Conservation (phyloP, 2,113 vertebrate genomes). For the Murina feae region DNA sequence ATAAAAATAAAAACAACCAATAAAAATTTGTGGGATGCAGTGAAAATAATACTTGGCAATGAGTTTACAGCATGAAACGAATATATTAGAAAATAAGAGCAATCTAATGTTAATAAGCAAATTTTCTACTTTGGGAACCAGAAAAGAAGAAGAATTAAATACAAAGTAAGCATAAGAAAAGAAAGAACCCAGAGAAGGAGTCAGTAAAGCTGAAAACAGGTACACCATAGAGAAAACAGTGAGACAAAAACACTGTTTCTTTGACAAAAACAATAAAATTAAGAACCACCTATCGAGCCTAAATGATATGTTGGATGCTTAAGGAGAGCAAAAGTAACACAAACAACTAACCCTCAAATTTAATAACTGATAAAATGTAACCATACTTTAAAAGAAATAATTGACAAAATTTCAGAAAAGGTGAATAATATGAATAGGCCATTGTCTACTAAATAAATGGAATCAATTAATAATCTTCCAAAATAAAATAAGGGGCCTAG, state of each 20-base stretch:
- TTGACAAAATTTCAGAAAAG: background rate
- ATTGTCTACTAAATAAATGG: background rate
- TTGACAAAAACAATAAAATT: background rate
- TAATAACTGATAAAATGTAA: background rate
- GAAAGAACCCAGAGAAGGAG: background rate
- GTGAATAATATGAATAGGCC: background rate
- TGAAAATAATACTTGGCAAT: background rate
- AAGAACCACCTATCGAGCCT: background rate
- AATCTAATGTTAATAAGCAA: background rate
- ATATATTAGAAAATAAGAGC: background rate
- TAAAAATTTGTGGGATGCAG: background rate
- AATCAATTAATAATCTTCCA: background rate
- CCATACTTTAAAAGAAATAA: background rate
- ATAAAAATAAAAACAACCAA: too few relatives aligned
- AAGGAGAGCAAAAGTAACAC: background rate
- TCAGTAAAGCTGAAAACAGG: background rate
- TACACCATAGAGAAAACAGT: background rate
- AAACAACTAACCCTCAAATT: background rate
- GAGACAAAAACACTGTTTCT: background rate
- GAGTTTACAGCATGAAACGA: background rate
- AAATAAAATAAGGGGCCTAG: background rate
- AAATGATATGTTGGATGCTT: background rate
- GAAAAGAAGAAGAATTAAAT: background rate
- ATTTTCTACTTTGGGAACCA: background rate
- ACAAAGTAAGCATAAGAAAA: background rate